phyloP scores from a whole-genome alignment of 2,797 vertebrate genomes.

The Dicrostonyx torquatus region DNA sequence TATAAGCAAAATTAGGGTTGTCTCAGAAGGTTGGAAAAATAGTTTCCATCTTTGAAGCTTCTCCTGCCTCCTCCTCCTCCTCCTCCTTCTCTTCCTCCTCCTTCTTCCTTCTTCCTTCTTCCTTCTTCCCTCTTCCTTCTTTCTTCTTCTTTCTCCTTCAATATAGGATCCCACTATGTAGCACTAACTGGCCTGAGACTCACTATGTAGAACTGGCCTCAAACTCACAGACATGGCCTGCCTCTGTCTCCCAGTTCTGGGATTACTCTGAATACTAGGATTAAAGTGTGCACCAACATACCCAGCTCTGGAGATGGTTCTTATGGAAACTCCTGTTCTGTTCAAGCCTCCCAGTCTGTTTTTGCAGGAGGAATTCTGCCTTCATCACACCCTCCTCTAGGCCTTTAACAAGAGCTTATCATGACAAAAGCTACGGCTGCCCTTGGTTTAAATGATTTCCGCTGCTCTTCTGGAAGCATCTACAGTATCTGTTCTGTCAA shows the following conservation, averaged over 20 bases:
- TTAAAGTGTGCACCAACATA: not conserved
- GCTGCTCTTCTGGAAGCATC: constrained; percentile 45
- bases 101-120: too few relatives aligned
- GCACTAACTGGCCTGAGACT: not conserved
- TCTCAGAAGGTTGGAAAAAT: not conserved
- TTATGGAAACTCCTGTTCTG: not conserved
- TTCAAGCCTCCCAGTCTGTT: not conserved
- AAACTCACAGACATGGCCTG: not conserved
- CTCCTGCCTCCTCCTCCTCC: not conserved
- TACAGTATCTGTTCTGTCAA: constrained; percentile 32
- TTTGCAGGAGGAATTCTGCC: not conserved
- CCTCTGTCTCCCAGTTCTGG: not conserved
- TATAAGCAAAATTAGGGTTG: constrained; percentile 28
- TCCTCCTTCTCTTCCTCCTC: not conserved
- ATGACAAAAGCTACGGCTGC: not conserved
- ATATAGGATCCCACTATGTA: not conserved
- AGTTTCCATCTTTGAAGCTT: not conserved
- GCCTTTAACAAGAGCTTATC: constrained; percentile 16
- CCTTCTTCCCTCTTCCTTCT: too few relatives aligned
- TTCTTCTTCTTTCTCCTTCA: too few relatives aligned
- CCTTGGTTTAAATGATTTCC: constrained; percentile 27
- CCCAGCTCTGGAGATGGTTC: not conserved
- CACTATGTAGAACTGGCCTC: not conserved
- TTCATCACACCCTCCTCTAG: not conserved
- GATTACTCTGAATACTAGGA: not conserved